A percentile compares a stretch with the other conserved stretches of the same genome.
Evolutionary conservation across 2,797 vertebrate genomes (phyloP).

Genomic region (Otus scops): DNA sequence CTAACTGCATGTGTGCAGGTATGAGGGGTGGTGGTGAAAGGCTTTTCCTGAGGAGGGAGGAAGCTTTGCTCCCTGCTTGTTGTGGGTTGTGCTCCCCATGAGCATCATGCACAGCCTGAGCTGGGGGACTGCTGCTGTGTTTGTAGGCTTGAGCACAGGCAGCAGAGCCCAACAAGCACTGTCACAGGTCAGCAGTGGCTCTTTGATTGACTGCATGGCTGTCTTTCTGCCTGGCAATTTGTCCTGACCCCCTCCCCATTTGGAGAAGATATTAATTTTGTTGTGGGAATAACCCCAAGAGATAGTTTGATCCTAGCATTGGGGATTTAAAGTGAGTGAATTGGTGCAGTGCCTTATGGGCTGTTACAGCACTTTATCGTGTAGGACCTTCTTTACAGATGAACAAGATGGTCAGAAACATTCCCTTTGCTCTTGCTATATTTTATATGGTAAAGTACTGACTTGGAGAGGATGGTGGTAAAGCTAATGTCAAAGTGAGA

Average conservation of each 20-base stretch:
- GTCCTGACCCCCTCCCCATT: neutral
- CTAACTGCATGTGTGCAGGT: neutral
- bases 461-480: neutral
- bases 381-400: neutral
- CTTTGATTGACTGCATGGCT: neutral
- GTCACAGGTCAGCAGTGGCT: neutral
- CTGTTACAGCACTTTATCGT: neutral
- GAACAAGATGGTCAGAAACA: neutral
- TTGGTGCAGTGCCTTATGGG: too few relatives aligned
- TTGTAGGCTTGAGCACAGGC: neutral
- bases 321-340: neutral
- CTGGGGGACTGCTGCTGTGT: neutral
- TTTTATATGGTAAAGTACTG: neutral
- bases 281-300: neutral
- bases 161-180: neutral
- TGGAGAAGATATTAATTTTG: neutral
- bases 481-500: neutral
- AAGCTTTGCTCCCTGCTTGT: neutral
- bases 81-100: neutral
- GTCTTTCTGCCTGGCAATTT: neutral
- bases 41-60: neutral
- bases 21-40: neutral
- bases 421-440: neutral
- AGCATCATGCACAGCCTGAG: accelerated
- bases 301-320: neutral